phyloP scores from a whole-genome alignment of 2,113 vertebrate genomes.

The Eulacestoma nigropectus region DNA sequence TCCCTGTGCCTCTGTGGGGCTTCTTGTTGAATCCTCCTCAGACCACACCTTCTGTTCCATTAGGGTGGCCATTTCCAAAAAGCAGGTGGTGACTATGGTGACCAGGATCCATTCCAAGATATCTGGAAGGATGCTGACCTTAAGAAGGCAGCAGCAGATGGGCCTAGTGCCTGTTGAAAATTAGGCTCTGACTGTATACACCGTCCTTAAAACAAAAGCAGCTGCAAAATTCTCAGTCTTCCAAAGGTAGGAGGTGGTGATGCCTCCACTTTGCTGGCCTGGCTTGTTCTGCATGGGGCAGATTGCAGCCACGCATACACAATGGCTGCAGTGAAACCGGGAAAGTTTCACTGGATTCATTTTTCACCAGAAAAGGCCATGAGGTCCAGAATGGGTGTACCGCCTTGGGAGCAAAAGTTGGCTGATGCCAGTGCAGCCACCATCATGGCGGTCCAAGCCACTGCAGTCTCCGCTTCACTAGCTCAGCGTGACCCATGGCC shows the following conservation, averaged over 20 bases:
- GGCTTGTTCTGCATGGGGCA: rapidly evolving
- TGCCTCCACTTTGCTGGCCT: background rate
- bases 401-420: background rate
- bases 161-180: background rate
- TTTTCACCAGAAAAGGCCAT: background rate
- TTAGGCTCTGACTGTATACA: background rate
- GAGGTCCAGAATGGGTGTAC: background rate
- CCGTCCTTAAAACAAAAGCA: background rate
- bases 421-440: background rate
- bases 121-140: background rate
- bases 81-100: background rate
- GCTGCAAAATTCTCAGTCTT: background rate
- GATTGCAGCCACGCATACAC: rapidly evolving
- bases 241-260: background rate
- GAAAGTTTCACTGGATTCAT: background rate
- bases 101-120: background rate
- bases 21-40: background rate
- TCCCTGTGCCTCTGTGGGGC: background rate
- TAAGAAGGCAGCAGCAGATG: background rate
- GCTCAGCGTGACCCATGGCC: background rate
- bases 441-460: background rate
- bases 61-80: background rate
- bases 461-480: background rate
- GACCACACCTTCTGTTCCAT: background rate
- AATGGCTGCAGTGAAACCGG: rapidly evolving